phyloP scores from a whole-genome alignment of 2,888 invertebrate species.

The Xylocampa areola region DNA sequence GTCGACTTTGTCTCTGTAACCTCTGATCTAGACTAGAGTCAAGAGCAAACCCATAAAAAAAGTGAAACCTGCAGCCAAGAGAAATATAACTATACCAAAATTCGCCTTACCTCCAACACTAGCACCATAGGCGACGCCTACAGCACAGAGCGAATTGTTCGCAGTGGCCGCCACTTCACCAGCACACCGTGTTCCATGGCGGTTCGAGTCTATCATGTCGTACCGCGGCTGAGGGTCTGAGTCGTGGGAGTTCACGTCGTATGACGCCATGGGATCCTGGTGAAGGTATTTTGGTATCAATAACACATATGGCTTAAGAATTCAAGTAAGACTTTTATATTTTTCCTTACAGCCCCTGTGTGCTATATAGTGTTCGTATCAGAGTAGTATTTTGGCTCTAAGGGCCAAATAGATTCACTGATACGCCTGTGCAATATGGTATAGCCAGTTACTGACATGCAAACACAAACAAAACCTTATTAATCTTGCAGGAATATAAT shows the following conservation, averaged over 20 bases:
- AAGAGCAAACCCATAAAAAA: no score
- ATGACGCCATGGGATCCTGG: constrained; percentile 98
- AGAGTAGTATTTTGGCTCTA: no score
- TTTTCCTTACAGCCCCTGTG: no score
- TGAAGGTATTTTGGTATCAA: constrained; percentile 41
- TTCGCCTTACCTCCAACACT: constrained; percentile 97
- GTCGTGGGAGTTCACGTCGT: constrained; percentile 99
- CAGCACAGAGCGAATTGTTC: constrained; percentile 98
- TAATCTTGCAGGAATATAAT: background rate
- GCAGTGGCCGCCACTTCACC: constrained; percentile 99
- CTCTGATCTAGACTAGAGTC: no score
- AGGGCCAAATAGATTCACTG: no score
- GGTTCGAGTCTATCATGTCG: constrained; percentile 98
- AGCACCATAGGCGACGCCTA: constrained; percentile 98
- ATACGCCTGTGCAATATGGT: no score
- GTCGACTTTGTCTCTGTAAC: no score
- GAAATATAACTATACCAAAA: background rate
- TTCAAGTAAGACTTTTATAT: no score
- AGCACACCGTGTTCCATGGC: constrained; percentile 98
- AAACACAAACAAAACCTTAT: no score
- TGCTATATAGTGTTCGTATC: no score
- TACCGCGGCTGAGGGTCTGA: constrained; percentile 99
- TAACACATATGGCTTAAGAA: background rate
- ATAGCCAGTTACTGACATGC: no score
- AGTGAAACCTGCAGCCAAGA: no score